phyloP scores from a whole-genome alignment of 2,888 invertebrate genomes.

The Coelopa pilipes region DNA sequence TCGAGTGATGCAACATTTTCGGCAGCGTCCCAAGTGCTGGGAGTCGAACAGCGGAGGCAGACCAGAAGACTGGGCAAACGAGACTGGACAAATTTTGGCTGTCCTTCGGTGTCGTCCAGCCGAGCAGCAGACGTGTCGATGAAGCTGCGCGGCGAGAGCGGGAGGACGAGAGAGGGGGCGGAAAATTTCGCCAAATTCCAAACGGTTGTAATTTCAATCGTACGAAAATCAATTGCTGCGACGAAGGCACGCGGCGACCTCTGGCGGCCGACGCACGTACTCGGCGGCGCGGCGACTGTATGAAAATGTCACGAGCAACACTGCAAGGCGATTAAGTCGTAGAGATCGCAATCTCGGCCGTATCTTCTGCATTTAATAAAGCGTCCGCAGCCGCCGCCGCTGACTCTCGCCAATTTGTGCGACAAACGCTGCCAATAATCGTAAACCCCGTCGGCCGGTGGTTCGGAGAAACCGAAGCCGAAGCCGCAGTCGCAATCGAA shows the following conservation, averaged over 20 bases:
- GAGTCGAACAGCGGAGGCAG: not conserved
- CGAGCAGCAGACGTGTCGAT: constrained; percentile 9
- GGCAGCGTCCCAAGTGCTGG: not conserved
- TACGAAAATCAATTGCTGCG: constrained; percentile 2
- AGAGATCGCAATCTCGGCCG: no score
- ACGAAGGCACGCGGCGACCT: constrained; percentile 14
- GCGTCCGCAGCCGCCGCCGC: no score
- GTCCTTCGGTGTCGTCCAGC: not conserved
- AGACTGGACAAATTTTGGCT: not conserved
- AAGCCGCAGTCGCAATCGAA: no score
- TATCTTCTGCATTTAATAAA: no score
- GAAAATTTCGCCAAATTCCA: no score
- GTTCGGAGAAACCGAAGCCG: no score
- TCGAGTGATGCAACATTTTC: not conserved
- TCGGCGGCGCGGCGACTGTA: constrained; percentile 5
- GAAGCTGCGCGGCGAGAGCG: constrained; percentile 1
- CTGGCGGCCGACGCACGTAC: constrained; percentile 25
- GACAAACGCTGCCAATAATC: no score
- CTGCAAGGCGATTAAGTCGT: no score
- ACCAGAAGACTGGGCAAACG: not conserved
- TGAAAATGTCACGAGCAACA: constrained; percentile 12
- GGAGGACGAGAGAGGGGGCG: no score
- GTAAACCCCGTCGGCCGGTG: no score
- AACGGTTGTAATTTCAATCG: no score
- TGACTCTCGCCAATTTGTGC: no score